Percentiles rank a stretch among this genome's conserved stretches.
phyloP scores from a whole-genome alignment of 2,113 vertebrate species.

The Ammodytes dubius region DNA sequence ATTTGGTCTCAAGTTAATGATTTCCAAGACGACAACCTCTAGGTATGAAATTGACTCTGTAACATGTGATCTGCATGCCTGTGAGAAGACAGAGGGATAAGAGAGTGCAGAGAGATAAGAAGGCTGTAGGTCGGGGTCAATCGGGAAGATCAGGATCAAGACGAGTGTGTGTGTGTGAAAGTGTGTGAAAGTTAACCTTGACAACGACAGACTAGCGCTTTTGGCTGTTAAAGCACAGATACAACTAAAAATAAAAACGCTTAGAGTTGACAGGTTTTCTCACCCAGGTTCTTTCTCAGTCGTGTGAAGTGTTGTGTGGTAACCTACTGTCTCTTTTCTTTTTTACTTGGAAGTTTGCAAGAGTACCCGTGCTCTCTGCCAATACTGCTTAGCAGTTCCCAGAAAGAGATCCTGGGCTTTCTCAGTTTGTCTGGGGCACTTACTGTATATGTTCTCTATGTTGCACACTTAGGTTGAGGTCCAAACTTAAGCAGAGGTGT shows the following conservation, averaged over 20 bases:
- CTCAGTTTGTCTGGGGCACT: background rate
- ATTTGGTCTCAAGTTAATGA: background rate
- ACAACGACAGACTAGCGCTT: conserved; percentile 7
- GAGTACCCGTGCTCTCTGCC: conserved; percentile 1
- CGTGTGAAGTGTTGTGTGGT: background rate
- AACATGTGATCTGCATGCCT: background rate
- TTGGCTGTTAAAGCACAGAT: background rate
- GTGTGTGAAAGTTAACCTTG: conserved; percentile 67
- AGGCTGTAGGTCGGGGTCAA: conserved; percentile 48
- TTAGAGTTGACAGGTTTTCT: conserved; percentile 18
- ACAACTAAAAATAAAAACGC: background rate
- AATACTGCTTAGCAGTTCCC: background rate
- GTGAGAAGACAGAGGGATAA: conserved; percentile 43
- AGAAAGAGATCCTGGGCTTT: background rate
- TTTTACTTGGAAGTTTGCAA: background rate
- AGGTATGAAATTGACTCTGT: background rate
- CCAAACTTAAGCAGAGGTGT: background rate
- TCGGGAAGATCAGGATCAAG: conserved; percentile 59
- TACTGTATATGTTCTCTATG: background rate
- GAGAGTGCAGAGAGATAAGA: conserved; percentile 47
- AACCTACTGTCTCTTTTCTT: background rate
- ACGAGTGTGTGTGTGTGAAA: conserved; percentile 62
- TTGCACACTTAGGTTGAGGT: background rate
- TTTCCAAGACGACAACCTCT: background rate
- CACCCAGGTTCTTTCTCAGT: background rate